Evolutionary conservation across 2,113 vertebrate genomes (phyloP).

Genomic region (Pituophis catenifer): DNA sequence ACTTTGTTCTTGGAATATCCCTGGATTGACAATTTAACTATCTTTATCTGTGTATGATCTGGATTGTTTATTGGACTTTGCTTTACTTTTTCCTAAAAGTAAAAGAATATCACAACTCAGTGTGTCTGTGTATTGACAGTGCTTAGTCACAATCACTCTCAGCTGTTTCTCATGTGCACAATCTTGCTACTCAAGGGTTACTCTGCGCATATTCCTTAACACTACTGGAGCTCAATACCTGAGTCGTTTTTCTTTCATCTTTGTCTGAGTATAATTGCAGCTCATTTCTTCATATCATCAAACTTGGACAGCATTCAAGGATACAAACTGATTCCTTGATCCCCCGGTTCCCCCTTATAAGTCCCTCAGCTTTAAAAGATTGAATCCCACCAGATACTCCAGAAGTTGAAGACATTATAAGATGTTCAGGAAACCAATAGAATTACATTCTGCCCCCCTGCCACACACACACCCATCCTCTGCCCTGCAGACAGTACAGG

Average conservation of each 20-base stretch:
- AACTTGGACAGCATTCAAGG: not conserved
- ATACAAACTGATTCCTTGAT: not conserved
- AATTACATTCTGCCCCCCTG: not conserved
- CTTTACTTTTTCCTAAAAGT: no score
- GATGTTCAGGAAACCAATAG: not conserved
- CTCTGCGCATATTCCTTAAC: no score
- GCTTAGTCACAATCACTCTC: no score
- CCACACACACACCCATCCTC: not conserved
- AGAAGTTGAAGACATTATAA: not conserved
- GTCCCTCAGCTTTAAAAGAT: not conserved
- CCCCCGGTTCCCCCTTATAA: not conserved
- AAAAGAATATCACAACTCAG: no score
- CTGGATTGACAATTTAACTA: no score
- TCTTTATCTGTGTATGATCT: no score
- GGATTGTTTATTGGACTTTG: no score
- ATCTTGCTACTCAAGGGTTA: no score
- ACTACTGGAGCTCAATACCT: not conserved
- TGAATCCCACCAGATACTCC: not conserved
- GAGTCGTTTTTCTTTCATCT: not conserved
- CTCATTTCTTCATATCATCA: not conserved
- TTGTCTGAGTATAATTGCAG: not conserved
- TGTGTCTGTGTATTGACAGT: no score
- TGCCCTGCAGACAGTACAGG: not conserved
- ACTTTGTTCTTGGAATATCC: no score
- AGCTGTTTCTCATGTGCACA: no score